These are phyloP conservation scores for Chelon labrosus DNA, from an alignment of 2,797 vertebrate species.

Conservation along the genomic window DNA sequence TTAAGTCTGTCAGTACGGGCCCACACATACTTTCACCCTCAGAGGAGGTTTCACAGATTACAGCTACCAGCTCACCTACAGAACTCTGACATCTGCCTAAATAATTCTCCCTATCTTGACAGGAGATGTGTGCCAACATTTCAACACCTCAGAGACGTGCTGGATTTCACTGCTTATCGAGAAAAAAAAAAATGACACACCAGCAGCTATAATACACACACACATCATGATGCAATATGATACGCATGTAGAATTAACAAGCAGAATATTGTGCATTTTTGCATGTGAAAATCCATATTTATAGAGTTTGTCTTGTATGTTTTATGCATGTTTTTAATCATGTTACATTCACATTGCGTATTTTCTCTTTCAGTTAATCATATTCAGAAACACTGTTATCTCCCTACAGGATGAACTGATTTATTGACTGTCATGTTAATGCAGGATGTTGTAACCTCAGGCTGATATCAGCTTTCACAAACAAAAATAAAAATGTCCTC, in stretches of 20 bases:
- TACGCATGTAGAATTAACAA: background rate
- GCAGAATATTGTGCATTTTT: background rate
- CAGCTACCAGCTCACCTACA: constrained; percentile 25
- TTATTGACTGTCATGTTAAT: background rate
- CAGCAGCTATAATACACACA: background rate
- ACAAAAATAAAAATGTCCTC: constrained; percentile 4
- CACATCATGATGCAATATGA: constrained; percentile 4
- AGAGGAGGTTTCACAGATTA: constrained; percentile 28
- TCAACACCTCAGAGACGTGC: background rate
- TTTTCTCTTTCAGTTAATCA: background rate
- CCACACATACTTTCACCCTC: constrained; percentile 12
- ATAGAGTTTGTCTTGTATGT: background rate
- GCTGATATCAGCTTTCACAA: constrained; percentile 3
- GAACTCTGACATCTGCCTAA: constrained; percentile 14
- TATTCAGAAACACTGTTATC: background rate
- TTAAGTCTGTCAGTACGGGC: background rate
- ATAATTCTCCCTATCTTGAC: constrained; percentile 5
- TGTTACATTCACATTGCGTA: background rate
- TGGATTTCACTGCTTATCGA: constrained; percentile 15
- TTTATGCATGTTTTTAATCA: background rate
- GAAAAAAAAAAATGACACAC: background rate
- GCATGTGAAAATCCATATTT: background rate
- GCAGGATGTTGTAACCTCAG: background rate
- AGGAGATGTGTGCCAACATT: constrained; percentile 3
- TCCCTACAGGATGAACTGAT: background rate